Base-by-base conservation (phyloP, 2,797 vertebrate genomes). In the Apodemus agrarius region DNA sequence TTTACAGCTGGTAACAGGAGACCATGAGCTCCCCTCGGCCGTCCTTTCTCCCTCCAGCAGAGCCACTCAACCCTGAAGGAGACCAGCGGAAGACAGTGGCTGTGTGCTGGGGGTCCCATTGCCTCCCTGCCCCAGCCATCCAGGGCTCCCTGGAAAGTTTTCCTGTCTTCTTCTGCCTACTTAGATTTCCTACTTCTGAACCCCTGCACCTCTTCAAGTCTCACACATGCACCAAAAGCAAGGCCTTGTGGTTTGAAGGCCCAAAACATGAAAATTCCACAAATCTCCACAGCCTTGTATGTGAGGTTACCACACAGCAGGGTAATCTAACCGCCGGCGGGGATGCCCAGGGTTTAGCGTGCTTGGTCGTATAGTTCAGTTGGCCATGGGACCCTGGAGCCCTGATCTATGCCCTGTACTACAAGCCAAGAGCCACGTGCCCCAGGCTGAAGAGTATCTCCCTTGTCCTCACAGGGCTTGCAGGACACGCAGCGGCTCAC, bases 1-100 rank as follows among this genome's bases (percentile, higher is more conserved):
- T 96, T 84, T 90, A 82, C 69, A 95, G 94, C 82, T 86, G 80
- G 54, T 95, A 89, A 85, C 6, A 69, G 82, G 93, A 91, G 54
- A 83, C 54, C 90, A 61, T 93, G 76, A 84, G 83, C 89, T 95
- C 40, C 88, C 84, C 26, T 76, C 21, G 31, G 63, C 8, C 26
- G 1, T 63, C 75, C 29, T 78, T 75, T 82, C 97, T 81, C 52
- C 88, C 90, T 91, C 75, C 0, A 1, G 90, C n/a, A 34, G 79
- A 83, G 63, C 26, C 22, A 0, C 90, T 95, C 95, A 79, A 2
- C 85, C 93, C 95, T 95, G 96, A 96, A 96, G 79, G 91, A 94
- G 74, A 91, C 19, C 86, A 31, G 89, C 49, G 74, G 69, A 93
- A 95, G 79, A 24, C 63, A 22, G 49, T 12, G 12, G 3, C 83